A percentile compares a stretch with the other conserved stretches of the same genome.
Conservation (phyloP, 2,888 invertebrate species). For the Scaptomyza reducta region DNA sequence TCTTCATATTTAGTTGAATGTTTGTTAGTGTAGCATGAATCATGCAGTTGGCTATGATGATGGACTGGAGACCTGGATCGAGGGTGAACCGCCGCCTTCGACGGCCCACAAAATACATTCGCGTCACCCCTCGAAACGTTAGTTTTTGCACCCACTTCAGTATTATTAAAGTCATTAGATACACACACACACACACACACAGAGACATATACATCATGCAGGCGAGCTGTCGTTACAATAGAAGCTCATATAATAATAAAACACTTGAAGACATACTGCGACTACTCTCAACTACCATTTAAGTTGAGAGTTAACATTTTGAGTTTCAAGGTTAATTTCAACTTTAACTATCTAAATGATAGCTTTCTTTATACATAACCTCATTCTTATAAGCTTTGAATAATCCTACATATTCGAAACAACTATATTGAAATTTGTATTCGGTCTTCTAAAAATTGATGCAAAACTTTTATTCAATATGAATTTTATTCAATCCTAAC, state of each 20-base stretch:
- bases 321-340: no score
- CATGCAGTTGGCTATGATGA: slow-evolving; percentile 40
- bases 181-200: slow-evolving; percentile 24
- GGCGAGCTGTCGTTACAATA: slow-evolving; percentile 12
- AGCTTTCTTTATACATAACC: no score
- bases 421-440: no score
- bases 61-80: slow-evolving; percentile 29
- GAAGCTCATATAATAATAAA: slow-evolving; percentile 11
- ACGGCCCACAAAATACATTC: slow-evolving; percentile 4
- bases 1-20: slow-evolving; percentile 67
- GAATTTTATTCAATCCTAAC: no score
- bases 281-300: no score
- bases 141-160: slow-evolving; percentile 64
- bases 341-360: no score
- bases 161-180: slow-evolving; percentile 69
- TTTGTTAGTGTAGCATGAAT: slow-evolving; percentile 69
- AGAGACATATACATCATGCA: neutral
- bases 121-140: slow-evolving; percentile 44
- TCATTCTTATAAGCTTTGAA: no score
- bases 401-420: no score
- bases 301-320: no score
- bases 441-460: no score
- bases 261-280: slow-evolving; percentile 23
- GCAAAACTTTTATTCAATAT: no score
- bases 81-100: slow-evolving; percentile 39